Percentiles rank a stretch among this genome's conserved stretches.
phyloP scores from a whole-genome alignment of 2,888 invertebrate species.

The Sinotaia quadrata region DNA sequence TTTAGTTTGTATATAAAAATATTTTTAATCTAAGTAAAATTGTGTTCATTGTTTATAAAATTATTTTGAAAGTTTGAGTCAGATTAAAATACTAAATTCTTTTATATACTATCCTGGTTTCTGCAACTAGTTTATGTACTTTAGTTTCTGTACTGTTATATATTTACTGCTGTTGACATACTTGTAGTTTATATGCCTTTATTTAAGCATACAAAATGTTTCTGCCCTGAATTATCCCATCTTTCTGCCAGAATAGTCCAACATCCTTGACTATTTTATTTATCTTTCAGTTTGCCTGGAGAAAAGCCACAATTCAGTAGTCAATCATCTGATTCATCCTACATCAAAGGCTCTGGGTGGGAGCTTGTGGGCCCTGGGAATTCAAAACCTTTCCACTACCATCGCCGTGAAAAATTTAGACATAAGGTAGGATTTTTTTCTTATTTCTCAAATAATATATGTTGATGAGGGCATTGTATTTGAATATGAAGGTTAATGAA shows the following conservation, averaged over 20 bases:
- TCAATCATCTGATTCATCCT: slow-evolving; percentile 43
- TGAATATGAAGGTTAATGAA: too few species aligned
- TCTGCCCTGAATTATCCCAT: neutral
- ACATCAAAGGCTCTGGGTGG: slow-evolving; percentile 76
- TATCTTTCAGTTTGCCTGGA: slow-evolving; percentile 27
- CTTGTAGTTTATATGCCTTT: neutral
- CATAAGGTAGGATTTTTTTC: slow-evolving; percentile 70
- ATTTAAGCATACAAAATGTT: neutral
- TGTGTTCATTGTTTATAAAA: too few species aligned
- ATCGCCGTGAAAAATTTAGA: slow-evolving; percentile 77
- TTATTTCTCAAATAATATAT: too few species aligned
- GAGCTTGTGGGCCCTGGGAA: slow-evolving; percentile 81
- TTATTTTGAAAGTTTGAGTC: too few species aligned
- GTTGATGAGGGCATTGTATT: too few species aligned
- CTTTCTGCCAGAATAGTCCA: neutral
- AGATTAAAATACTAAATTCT: neutral
- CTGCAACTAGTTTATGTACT: neutral
- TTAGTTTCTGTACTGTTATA: neutral
- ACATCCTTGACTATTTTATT: neutral
- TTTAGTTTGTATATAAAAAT: too few species aligned
- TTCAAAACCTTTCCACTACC: slow-evolving; percentile 89
- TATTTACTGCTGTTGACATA: neutral
- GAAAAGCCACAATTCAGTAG: slow-evolving; percentile 20
- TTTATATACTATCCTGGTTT: neutral
- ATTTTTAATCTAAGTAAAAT: too few species aligned